Percentiles rank a stretch among this genome's conserved stretches.
Conservation (phyloP, 2,797 vertebrate genomes). For the Helostoma temminkii region DNA sequence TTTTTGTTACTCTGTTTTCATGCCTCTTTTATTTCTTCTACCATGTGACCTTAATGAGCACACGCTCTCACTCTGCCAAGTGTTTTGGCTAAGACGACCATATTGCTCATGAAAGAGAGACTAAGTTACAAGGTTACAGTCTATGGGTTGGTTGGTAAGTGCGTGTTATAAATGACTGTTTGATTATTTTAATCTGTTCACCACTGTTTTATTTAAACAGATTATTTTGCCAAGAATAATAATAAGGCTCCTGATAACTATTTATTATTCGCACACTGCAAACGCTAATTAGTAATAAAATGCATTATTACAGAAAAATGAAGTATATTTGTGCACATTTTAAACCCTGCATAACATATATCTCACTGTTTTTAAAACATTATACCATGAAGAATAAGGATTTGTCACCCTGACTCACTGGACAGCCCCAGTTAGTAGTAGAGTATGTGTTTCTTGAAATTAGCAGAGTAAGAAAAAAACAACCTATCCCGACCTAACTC, state of each 20-base stretch:
- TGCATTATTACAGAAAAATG: neutral
- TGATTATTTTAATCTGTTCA: neutral
- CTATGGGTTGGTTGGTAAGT: too few species aligned
- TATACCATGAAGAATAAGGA: too few species aligned
- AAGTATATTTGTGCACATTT: neutral
- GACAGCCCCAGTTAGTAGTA: too few species aligned
- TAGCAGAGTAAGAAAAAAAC: too few species aligned
- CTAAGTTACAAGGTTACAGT: neutral
- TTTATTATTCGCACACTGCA: neutral
- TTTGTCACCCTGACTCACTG: too few species aligned
- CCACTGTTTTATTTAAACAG: neutral
- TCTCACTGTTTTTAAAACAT: neutral
- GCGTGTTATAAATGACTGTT: neutral
- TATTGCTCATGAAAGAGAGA: neutral
- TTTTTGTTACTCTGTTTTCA: neutral
- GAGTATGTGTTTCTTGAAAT: too few species aligned
- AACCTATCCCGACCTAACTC: too few species aligned
- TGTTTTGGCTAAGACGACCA: neutral
- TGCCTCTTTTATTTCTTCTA: neutral
- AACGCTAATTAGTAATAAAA: neutral
- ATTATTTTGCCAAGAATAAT: neutral
- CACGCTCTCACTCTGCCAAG: neutral
- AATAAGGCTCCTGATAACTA: neutral
- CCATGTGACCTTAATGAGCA: slow-evolving; percentile 13
- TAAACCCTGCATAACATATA: neutral